Conservation (phyloP, 2,797 vertebrate species). For the Spheniscus humboldti region DNA sequence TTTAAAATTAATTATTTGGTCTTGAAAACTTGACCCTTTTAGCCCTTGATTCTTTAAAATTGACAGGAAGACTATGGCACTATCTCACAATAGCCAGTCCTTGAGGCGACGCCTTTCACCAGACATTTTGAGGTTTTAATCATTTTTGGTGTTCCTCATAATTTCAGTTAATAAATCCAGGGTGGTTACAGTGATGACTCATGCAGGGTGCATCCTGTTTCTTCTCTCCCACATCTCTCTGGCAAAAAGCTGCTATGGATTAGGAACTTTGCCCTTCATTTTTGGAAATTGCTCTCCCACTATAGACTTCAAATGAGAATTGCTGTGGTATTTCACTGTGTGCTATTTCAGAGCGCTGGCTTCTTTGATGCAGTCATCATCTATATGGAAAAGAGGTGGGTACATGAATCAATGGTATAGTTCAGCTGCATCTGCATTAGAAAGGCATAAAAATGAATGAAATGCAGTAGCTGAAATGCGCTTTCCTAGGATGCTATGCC, state of each 20-base stretch:
- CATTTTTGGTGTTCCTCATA: slow-evolving; percentile 29
- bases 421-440: slow-evolving; percentile 62
- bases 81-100: background rate
- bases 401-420: slow-evolving; percentile 52
- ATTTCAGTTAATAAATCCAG: slow-evolving; percentile 59
- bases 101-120: background rate
- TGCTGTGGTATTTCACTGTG: slow-evolving; percentile 50
- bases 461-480: slow-evolving; percentile 5
- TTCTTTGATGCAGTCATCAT: slow-evolving; percentile 56
- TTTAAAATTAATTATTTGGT: background rate
- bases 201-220: slow-evolving; percentile 55
- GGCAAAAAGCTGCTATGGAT: slow-evolving; percentile 48
- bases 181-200: slow-evolving; percentile 58
- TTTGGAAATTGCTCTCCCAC: slow-evolving; percentile 57
- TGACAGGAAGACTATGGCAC: background rate
- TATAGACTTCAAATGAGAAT: slow-evolving; percentile 56
- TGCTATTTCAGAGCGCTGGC: slow-evolving; percentile 38
- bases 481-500: background rate
- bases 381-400: slow-evolving; percentile 57
- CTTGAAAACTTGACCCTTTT: background rate
- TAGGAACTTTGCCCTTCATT: slow-evolving; percentile 56
- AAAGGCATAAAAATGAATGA: slow-evolving; percentile 59
- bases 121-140: slow-evolving; percentile 29
- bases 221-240: slow-evolving; percentile 55
- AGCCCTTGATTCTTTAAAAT: background rate